phyloP scores from a whole-genome alignment of 2,113 vertebrate genomes.

The Oreochromis spilurus region DNA sequence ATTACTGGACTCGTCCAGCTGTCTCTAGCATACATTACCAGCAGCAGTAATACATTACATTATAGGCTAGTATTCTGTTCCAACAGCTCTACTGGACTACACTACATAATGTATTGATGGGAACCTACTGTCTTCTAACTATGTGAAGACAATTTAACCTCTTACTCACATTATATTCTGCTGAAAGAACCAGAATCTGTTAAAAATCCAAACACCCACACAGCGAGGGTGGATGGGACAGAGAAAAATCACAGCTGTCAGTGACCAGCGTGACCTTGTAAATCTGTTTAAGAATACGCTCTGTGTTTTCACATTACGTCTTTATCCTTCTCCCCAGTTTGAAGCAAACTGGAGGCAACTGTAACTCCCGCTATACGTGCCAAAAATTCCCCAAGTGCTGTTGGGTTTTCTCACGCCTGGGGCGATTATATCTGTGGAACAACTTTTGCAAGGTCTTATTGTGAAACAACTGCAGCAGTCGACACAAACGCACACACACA shows the following conservation, averaged over 20 bases:
- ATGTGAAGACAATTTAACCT: background rate
- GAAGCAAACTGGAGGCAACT: conserved; percentile 24
- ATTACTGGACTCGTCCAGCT: background rate
- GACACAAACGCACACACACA: background rate
- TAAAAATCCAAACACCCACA: background rate
- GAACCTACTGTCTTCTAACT: background rate
- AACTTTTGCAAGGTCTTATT: conserved; percentile 36
- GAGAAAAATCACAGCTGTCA: conserved; percentile 2
- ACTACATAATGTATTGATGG: background rate
- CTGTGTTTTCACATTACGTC: background rate
- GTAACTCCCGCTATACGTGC: background rate
- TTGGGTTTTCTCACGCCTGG: conserved; percentile 37
- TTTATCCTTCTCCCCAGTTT: background rate
- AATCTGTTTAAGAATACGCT: background rate
- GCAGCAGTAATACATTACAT: background rate
- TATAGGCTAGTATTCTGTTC: background rate
- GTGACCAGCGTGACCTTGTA: background rate
- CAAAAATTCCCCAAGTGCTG: conserved; percentile 31
- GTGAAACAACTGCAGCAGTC: conserved; percentile 27
- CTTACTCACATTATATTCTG: background rate
- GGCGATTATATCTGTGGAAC: background rate
- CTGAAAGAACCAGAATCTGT: background rate
- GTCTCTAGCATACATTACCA: background rate
- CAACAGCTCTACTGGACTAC: background rate
- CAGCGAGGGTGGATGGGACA: background rate